phyloP scores from a whole-genome alignment of 2,888 invertebrate species.

The Physocephala rufipes region DNA sequence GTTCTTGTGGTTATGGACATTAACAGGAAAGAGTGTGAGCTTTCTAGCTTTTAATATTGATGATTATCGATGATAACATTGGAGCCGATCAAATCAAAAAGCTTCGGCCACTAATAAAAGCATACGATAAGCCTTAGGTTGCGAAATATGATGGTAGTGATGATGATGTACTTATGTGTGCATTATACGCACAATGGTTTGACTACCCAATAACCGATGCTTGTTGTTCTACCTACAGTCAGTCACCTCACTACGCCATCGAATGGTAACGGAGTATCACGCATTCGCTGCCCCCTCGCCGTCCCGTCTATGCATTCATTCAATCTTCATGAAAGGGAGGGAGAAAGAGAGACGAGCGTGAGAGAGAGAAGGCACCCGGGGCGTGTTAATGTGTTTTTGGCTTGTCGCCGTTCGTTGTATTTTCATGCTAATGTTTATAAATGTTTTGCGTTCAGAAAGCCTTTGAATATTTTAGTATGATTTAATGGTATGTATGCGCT shows the following conservation, averaged over 20 bases:
- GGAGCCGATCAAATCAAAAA: too few species aligned
- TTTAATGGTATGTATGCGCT: constrained; percentile 50
- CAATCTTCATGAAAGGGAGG: neutral
- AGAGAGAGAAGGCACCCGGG: neutral
- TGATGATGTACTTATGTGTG: too few species aligned
- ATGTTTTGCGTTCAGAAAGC: constrained; percentile 53
- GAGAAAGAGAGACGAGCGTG: neutral
- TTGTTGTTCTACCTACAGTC: too few species aligned
- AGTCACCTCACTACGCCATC: neutral
- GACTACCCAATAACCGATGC: neutral
- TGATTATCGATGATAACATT: too few species aligned
- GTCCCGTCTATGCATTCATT: neutral
- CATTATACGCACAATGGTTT: neutral
- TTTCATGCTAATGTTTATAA: constrained; percentile 61
- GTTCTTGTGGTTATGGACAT: neutral
- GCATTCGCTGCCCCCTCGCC: neutral
- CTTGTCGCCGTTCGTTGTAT: constrained; percentile 53
- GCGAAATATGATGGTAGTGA: too few species aligned
- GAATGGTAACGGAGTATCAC: neutral
- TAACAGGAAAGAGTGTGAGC: neutral
- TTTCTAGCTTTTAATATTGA: neutral
- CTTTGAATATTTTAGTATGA: constrained; percentile 63
- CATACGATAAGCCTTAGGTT: too few species aligned
- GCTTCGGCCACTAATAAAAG: neutral
- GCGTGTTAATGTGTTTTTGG: constrained; percentile 55